Evolutionary conservation across 35 echinoderm and acorn worm genomes (phyloP), one percentile per base, ranked within the genome.

Genomic region (Eucidaris tribuloides): DNA sequence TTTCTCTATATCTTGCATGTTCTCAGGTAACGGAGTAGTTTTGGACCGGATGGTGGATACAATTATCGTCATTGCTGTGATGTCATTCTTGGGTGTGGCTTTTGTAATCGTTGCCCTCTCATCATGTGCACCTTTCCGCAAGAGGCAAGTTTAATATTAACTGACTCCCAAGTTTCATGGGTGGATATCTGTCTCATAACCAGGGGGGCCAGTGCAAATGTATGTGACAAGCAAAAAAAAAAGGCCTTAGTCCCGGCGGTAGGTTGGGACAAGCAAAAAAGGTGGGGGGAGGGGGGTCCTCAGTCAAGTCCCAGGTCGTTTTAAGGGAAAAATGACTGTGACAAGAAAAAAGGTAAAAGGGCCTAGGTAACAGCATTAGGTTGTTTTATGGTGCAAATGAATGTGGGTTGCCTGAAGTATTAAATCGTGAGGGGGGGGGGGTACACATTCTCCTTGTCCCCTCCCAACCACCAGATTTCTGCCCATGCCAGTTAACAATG

Each of bases 41-140:
- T 39, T 80, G 39, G 58, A 81, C 13, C 24, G 23, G 9, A 30
- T 34, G 6, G 4, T 88, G 19, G 85, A 64, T 17, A 42, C 66
- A 19, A 41, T 80, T 17, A 58, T 88, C 28, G 44, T 88, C 3
- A 60, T 35, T 31, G 29, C 52, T 28, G 56, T 81, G 2, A 49
- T 35, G 18, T 35, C 78, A 22, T 32, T 79, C 64, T 27, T 81
- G n/a, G 41, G 66, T 1, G 41, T 78, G 2, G 78, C 81, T 28
- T 24, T 81, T 17, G 4, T 66, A 28, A 7, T 46, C 7, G 61
- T 88, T 24, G 25, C 71, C 3, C 15, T 68, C 58, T 88, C 85
- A 7, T 81, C 44, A 57, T 88, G 77, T 60, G 60, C 23, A 46
- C 59, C 60, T 7, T 48, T 45, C 23, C 57, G 85, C 19, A 17